Conservation (phyloP, 2,113 vertebrate genomes). For the Salvator merianae region DNA sequence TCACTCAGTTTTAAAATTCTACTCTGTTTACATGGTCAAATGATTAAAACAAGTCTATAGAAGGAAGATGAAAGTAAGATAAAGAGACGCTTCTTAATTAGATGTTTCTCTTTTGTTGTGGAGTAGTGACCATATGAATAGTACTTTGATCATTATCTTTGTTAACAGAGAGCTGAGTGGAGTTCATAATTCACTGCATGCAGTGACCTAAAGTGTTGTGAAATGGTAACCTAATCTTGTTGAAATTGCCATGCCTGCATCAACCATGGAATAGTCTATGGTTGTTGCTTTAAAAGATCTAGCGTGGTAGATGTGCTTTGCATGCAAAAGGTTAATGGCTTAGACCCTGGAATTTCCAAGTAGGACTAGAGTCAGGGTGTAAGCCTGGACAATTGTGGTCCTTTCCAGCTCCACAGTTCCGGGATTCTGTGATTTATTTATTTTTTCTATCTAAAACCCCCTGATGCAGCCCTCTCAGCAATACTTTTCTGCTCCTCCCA, state of each 20-base stretch:
- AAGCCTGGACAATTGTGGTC: too few species aligned
- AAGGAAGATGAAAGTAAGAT: conserved; percentile 29
- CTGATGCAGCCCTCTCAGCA: too few species aligned
- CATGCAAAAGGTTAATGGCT: not conserved
- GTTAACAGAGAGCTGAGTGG: not conserved
- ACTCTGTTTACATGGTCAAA: conserved; percentile 21
- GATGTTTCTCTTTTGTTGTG: conserved; percentile 22
- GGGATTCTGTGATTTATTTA: too few species aligned
- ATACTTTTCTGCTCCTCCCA: too few species aligned
- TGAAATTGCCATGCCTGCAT: not conserved
- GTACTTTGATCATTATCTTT: conserved; percentile 29
- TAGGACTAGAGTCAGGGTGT: not conserved
- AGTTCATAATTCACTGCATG: conserved; percentile 14
- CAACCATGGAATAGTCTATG: not conserved
- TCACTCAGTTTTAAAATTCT: conserved; percentile 17
- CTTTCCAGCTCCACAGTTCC: too few species aligned
- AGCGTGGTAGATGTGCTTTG: not conserved
- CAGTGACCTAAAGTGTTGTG: not conserved
- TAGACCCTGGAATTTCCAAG: not conserved
- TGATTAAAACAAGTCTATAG: conserved; percentile 9
- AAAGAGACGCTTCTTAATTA: conserved; percentile 24
- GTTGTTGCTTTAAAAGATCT: not conserved
- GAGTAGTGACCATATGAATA: not conserved
- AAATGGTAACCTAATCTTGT: not conserved
- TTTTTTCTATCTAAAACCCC: not conserved